Evolutionary conservation across 2,888 invertebrate genomes (phyloP), one percentile per base, ranked within the genome.

Genomic region (Rotaria magnacalcarata): DNA sequence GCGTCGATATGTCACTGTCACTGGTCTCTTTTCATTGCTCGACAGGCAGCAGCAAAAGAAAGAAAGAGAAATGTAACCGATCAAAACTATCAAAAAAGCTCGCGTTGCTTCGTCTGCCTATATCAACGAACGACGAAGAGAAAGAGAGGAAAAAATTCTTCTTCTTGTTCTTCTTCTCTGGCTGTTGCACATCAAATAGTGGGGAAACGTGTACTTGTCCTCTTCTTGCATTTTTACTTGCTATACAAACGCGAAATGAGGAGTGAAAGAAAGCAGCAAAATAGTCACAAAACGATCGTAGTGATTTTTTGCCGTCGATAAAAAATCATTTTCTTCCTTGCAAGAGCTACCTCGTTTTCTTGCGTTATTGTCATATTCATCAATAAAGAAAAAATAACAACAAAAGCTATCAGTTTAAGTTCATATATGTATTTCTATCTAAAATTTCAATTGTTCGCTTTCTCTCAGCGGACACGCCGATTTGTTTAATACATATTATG

Each of bases 1-100:
- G 67, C 67, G 67, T 67, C 67, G 67, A 67, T 67, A 67, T 67
- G 67, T 67, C 67, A 67, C 67, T 67, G 67, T 67, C 67, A 67
- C 27, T 67, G 67, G 67, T 67, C 34, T 67, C 67, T 27, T 67
- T 34, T 67, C 67, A 34, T 67, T 67, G 27, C 67, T 67, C 67
- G 27, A 14, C 27, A 34, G 67, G 34, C 67, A 67, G 34, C 67
- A 67, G 67, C 34, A 27, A 67, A 67, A 67, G 67, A 67, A 67
- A 67, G 67, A 67, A 67, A 67, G 60, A 67, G 67, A 67, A 67
- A 67, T 67, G 67, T 67, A 67, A 67, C 34, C 67, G 67, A 67
- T 67, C 67, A 67, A 67, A 67, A 67, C 67, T 67, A 67, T 67
- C 67, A 67, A 67, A 34, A 67, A 67, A 34, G 27, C 34, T 67